Base-by-base conservation (phyloP, 2,797 vertebrate genomes). In the Pantherophis vulpinus region DNA sequence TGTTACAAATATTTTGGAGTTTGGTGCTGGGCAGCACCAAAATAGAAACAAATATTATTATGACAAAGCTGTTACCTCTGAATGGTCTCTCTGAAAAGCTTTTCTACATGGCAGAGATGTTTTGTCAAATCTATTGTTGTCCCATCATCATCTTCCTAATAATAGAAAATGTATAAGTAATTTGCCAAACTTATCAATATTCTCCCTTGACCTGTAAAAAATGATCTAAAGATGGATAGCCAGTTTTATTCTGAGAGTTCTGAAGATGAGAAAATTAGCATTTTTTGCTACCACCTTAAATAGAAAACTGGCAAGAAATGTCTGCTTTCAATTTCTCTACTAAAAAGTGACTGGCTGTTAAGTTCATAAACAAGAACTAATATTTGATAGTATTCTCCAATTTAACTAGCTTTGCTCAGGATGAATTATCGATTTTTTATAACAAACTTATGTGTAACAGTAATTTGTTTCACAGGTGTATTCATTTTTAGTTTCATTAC, bases 51-150 rank as follows among this genome's bases (percentile, higher is more conserved):
- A 83, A 83, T 25, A 47, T 47, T 47, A 83, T 93, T 94, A 94
- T 66, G 93, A 47, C 7, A 94, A 6, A 61, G 60, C 54, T 0
- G 12, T 95, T 98, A 99, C 99, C 99, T 99, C 96, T 98, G 98
- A 95, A 98, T 96, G 54, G 98, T 98, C 97, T 99, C 99, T 97
- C 98, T 99, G 95, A 98, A 99, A 25, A 99, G 99, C 96, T 99
- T 98, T 96, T 99, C 99, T 96, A 99, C 97, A 93, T 98, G 98
- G 91, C 96, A 94, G 86, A 99, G 97, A 96, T 99, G 97, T 97
- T 98, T 99, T 92, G 98, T 98, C 94, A 99, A 95, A 96, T 99
- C 97, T n/a, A 99, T 95, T 6, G 97, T 96, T 87, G 98, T 97
- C 59, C 95, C 95, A 96, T 99, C 99, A 96, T 99, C 99, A 93